Evolutionary conservation across 2,797 vertebrate genomes (phyloP).

Genomic region (Phrynocephalus vlangalii): DNA sequence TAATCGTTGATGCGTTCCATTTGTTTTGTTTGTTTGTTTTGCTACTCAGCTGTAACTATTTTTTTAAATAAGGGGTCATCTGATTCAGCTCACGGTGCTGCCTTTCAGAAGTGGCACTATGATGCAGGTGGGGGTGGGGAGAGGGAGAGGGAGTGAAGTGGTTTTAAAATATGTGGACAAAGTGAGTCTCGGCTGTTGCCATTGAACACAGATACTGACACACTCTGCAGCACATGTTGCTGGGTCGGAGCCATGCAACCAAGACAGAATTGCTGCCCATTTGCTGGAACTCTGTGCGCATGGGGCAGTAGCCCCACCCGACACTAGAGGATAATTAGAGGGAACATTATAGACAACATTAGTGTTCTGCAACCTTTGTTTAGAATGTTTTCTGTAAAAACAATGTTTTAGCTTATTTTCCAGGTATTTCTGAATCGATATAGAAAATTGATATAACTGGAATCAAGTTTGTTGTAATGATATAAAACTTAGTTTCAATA

Average conservation of each 20-base stretch:
- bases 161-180: background rate
- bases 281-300: too few species aligned
- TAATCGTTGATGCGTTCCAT: too few species aligned
- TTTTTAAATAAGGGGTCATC: too few species aligned
- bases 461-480: background rate
- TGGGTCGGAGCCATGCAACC: too few species aligned
- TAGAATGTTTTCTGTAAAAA: background rate
- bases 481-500: constrained; percentile 4
- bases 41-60: too few species aligned
- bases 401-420: constrained; percentile 4
- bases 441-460: background rate
- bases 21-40: too few species aligned
- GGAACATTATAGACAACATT: background rate
- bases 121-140: background rate
- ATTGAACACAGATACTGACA: background rate
- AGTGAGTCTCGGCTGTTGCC: background rate
- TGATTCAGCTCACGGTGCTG: too few species aligned
- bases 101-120: background rate
- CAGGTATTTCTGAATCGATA: constrained; percentile 2
- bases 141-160: background rate
- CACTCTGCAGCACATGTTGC: background rate
- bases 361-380: constrained; percentile 27
- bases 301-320: too few species aligned
- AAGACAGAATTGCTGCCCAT: too few species aligned
- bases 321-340: too few species aligned